phyloP scores from a whole-genome alignment of 1,140 invertebrate species.

The Aricia agestis region DNA sequence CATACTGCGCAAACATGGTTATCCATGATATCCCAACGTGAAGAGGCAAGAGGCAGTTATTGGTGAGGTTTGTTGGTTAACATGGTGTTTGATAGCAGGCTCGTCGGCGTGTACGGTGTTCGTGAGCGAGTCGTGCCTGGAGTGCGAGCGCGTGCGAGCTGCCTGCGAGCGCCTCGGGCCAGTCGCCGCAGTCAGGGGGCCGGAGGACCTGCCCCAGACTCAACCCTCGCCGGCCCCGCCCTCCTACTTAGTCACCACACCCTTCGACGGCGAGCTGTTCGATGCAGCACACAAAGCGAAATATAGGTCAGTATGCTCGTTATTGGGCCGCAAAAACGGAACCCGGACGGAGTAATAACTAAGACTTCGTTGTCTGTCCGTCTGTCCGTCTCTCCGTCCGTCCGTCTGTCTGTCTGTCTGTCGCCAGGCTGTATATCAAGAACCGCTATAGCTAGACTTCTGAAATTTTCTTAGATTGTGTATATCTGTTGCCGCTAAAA shows the following conservation, averaged over 20 bases:
- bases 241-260: slow-evolving; percentile 58
- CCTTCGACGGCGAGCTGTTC: slow-evolving; percentile 63
- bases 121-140: slow-evolving; percentile 59
- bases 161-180: slow-evolving; percentile 63
- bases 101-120: slow-evolving; percentile 56
- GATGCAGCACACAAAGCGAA: slow-evolving; percentile 66
- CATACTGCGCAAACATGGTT: no score
- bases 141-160: slow-evolving; percentile 63
- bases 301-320: slow-evolving; percentile 55
- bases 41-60: no score
- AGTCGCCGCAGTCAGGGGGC: slow-evolving; percentile 46
- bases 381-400: no score
- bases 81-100: slow-evolving; percentile 37
- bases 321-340: neutral
- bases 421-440: no score
- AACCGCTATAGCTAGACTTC: no score
- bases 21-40: no score
- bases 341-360: no score
- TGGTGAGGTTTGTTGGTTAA: neutral
- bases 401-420: no score
- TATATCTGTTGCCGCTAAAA: no score
- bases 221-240: slow-evolving; percentile 51
- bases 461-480: no score
- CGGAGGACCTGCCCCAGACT: slow-evolving; percentile 50
- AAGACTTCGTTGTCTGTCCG: no score